A percentile compares a stretch with the other conserved stretches of the same genome.
These are phyloP conservation scores for Oenanthe melanoleuca DNA, from an alignment of 2,113 vertebrate genomes.

Conservation along the genomic window DNA sequence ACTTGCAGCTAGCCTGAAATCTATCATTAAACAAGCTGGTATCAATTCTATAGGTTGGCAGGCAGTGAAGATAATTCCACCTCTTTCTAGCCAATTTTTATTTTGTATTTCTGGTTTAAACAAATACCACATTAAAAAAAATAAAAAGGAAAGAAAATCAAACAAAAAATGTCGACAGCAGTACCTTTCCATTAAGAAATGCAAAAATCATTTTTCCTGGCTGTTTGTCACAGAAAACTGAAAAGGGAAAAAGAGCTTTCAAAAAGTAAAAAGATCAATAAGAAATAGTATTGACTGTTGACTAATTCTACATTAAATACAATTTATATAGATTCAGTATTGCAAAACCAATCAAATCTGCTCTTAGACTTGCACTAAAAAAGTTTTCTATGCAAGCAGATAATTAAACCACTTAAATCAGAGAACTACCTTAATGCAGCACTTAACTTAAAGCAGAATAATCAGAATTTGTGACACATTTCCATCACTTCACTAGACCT, in stretches of 20 bases:
- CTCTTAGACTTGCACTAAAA: not conserved
- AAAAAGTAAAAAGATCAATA: not conserved
- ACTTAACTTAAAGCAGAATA: not conserved
- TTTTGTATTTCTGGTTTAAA: not conserved
- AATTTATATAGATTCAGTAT: not conserved
- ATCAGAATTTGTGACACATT: not conserved
- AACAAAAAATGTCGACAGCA: conserved; percentile 46
- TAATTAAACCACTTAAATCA: not conserved
- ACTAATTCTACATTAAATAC: not conserved
- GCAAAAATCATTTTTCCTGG: not conserved
- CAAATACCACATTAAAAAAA: not conserved
- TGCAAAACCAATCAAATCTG: not conserved
- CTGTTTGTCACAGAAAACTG: conserved; percentile 26
- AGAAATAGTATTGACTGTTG: conserved; percentile 1
- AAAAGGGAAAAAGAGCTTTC: not conserved
- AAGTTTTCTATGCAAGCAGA: not conserved
- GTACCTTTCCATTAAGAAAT: conserved; percentile 61
- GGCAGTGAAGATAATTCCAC: conserved; percentile 17
- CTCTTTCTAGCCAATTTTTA: not conserved
- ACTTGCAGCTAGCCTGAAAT: conserved; percentile 30
- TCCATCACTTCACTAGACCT: not conserved
- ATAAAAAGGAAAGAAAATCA: not conserved
- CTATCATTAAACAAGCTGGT: not conserved
- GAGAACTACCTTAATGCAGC: not conserved
- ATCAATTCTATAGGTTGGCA: not conserved